Evolutionary conservation across 2,113 vertebrate species (phyloP).

Genomic region (Erpornis zantholeuca): DNA sequence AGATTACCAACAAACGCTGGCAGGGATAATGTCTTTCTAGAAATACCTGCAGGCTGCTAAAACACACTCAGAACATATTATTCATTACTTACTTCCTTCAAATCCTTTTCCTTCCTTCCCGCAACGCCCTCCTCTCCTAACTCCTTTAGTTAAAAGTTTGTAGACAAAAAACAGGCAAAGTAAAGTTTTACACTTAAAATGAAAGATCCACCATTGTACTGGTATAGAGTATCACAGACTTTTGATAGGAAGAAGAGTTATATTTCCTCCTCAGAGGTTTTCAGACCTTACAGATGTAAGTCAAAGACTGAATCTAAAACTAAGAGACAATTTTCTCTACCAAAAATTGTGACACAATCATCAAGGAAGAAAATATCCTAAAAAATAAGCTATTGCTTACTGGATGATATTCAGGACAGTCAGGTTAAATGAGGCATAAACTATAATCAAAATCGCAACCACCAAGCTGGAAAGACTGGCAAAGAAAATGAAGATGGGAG

Average conservation of each 20-base stretch:
- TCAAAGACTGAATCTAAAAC: neutral
- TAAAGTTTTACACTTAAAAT: neutral
- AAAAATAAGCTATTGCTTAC: neutral
- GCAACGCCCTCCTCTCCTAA: neutral
- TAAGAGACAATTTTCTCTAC: neutral
- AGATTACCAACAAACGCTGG: neutral
- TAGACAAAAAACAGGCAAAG: neutral
- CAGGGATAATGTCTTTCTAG: neutral
- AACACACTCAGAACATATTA: neutral
- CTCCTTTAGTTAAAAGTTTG: neutral
- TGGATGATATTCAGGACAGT: neutral
- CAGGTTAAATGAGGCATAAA: constrained; percentile 18
- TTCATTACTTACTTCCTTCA: neutral
- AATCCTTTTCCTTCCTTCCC: neutral
- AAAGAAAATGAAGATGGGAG: neutral
- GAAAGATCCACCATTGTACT: neutral
- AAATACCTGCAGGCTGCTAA: neutral
- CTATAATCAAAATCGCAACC: neutral
- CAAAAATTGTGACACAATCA: neutral
- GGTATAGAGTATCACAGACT: neutral
- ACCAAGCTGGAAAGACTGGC: neutral
- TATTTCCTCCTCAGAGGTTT: neutral
- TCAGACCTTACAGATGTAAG: neutral
- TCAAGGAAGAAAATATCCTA: neutral
- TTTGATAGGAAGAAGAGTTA: neutral